A percentile compares a stretch with the other conserved stretches of the same genome.
phyloP scores from a whole-genome alignment of 2,797 vertebrate genomes.

The Enteromius radiatus region DNA sequence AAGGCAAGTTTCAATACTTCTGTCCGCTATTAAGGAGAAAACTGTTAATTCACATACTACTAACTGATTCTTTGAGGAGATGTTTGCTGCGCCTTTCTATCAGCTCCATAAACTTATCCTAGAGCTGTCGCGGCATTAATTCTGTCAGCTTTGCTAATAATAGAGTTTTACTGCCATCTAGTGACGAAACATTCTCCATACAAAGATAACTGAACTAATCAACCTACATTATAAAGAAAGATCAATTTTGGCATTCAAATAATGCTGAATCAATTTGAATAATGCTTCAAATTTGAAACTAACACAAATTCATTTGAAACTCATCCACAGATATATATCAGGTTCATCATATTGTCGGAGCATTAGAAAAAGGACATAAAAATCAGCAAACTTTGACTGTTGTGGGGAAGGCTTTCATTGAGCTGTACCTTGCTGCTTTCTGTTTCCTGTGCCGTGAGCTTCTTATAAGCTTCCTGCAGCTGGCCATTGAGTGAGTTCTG shows the following conservation, averaged over 20 bases:
- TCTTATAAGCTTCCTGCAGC: slow-evolving; percentile 81
- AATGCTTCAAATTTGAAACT: background rate
- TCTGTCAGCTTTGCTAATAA: slow-evolving; percentile 18
- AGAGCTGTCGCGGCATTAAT: background rate
- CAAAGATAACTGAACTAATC: background rate
- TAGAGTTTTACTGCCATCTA: slow-evolving; percentile 58
- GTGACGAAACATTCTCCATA: slow-evolving; percentile 29
- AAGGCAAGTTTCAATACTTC: background rate
- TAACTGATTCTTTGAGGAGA: slow-evolving; percentile 11
- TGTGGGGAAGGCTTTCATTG: background rate
- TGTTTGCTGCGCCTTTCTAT: slow-evolving; percentile 2
- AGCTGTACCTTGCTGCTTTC: slow-evolving; percentile 83
- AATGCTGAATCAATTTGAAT: no score
- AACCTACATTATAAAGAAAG: background rate
- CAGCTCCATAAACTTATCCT: slow-evolving; percentile 12
- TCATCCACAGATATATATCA: background rate
- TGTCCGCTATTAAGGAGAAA: background rate
- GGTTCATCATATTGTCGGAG: background rate
- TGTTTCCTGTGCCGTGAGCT: slow-evolving; percentile 79
- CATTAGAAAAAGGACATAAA: background rate
- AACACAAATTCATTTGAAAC: background rate
- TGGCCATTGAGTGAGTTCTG: slow-evolving; percentile 81
- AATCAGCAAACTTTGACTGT: background rate
- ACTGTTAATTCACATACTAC: slow-evolving; percentile 5
- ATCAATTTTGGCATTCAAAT: background rate